Evolutionary conservation across 2,888 invertebrate genomes (phyloP), one percentile per base, ranked within the genome.

Genomic region (Endotricha flammealis): DNA sequence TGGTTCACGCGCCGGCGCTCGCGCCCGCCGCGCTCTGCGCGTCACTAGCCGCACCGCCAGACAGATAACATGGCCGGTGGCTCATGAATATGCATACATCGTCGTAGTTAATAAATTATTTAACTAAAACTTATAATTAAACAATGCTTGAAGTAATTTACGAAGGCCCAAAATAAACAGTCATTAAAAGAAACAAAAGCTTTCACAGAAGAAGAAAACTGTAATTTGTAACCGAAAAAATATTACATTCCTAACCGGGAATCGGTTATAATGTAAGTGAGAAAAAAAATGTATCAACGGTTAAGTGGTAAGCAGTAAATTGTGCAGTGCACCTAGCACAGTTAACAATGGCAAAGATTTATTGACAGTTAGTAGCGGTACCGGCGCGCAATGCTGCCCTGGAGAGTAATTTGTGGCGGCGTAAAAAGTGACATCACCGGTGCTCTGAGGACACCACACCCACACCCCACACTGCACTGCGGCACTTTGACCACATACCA

Each of bases 1-100:
- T 77, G 72, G 75, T 71, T 73, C 61, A 78, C 72, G 82, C 74
- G 59, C 57, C 72, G 66, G 65, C 65, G 75, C 71, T 51, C 53
- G 61, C 48, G 60, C 67, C 73, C 57, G 47, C 70, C 51, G 64
- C 57, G 36, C 36, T 36, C 29, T 33, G 38, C 31, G 40, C 34
- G 32, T 34, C 35, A 24, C 38, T 22, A 23, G 36, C 39, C 41
- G 24, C 32, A 37, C 34, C 27, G 28, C 13, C 20, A 12, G 11
- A 28, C 20, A 33, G 41, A 41, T 39, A 42, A 42, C n/a, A n/a
- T n/a, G 27, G 36, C 34, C 43, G 32, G 16, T 32, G 30, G 16
- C 28, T 39, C 44, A 50, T 57, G 49, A 54, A 51, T 57, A 55
- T 53, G 46, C 43, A 45, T 39, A 28, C 32, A 12, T 29, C 17